Evolutionary conservation across 2,113 vertebrate species (phyloP).

Genomic region (Sciurus niger): DNA sequence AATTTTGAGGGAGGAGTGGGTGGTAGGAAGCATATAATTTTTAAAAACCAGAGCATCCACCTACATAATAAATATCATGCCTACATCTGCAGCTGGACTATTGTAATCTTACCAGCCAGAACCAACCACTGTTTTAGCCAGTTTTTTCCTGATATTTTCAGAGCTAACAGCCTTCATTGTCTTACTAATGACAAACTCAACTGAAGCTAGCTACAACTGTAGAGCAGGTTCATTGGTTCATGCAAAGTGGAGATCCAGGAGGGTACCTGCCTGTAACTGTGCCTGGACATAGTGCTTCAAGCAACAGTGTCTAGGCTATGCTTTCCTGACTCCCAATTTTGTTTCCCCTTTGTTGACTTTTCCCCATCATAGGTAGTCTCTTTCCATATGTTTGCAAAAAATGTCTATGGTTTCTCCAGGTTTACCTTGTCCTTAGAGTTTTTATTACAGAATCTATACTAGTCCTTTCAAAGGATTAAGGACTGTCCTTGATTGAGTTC

Average conservation of each 20-base stretch:
- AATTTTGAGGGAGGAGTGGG: neutral
- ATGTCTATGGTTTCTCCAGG: neutral
- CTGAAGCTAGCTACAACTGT: neutral
- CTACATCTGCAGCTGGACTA: neutral
- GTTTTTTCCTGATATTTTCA: neutral
- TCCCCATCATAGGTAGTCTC: neutral
- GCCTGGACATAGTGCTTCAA: neutral
- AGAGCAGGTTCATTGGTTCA: neutral
- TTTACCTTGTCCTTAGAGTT: neutral
- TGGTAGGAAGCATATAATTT: neutral
- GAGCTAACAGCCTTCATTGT: neutral
- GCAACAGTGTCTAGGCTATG: neutral
- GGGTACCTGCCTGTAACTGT: neutral
- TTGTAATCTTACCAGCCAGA: neutral
- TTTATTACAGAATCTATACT: neutral
- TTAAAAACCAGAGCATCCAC: neutral
- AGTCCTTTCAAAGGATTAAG: neutral
- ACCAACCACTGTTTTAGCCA: neutral
- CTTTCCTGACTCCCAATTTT: neutral
- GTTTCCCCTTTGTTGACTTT: neutral
- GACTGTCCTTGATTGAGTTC: neutral
- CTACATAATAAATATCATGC: neutral
- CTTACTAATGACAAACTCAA: neutral
- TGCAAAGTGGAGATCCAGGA: neutral
- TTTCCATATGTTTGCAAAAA: neutral